Percentiles rank a stretch among this genome's conserved stretches.
Conservation (phyloP, 2,797 vertebrate genomes). For the Cirrhinus mrigala region DNA sequence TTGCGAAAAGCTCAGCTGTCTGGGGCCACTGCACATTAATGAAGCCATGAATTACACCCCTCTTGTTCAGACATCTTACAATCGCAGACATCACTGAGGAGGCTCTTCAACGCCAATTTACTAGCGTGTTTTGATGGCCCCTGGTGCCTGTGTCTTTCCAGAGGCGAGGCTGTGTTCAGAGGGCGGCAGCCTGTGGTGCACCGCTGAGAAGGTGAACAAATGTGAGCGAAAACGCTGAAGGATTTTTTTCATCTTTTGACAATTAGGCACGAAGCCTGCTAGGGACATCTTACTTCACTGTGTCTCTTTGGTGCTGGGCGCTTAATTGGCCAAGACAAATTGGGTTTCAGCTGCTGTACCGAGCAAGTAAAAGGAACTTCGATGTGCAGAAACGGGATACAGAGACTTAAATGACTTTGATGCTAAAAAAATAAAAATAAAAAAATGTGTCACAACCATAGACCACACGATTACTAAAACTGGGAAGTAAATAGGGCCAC, state of each 20-base stretch:
- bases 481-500: not conserved
- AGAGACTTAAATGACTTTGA: not conserved
- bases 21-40: slow-evolving; percentile 79
- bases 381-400: not conserved
- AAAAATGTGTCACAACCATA: not conserved
- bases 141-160: slow-evolving; percentile 70
- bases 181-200: slow-evolving; percentile 20
- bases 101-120: slow-evolving; percentile 84
- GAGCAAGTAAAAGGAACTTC: slow-evolving; percentile 8
- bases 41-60: slow-evolving; percentile 83
- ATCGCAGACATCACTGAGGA: slow-evolving; percentile 82
- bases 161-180: slow-evolving; percentile 35
- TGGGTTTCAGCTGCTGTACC: slow-evolving; percentile 28
- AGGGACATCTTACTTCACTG: slow-evolving; percentile 51
- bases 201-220: slow-evolving; percentile 35
- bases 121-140: slow-evolving; percentile 79
- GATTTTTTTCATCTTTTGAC: slow-evolving; percentile 52
- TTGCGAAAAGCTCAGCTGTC: slow-evolving; percentile 82
- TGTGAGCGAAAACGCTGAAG: slow-evolving; percentile 22
- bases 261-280: slow-evolving; percentile 54
- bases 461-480: slow-evolving; percentile 30
- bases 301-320: slow-evolving; percentile 41
- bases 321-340: slow-evolving; percentile 55
- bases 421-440: not conserved
- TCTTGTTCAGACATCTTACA: slow-evolving; percentile 77